Evolutionary conservation across 92 coral and sea anemone genomes (phyloP).

Genomic region (Metridium senile): DNA sequence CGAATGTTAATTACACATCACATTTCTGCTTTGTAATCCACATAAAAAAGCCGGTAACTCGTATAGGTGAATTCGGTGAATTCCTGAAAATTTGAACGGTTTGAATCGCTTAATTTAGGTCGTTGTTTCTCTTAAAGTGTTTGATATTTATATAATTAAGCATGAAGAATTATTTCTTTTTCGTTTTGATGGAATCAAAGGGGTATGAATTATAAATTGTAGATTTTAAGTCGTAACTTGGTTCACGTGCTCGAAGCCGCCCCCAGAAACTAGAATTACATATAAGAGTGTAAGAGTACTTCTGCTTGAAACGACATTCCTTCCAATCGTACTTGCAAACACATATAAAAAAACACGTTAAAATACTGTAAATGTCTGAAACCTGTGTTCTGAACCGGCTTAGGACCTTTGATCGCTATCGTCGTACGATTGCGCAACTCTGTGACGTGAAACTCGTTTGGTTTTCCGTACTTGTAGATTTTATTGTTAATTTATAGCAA

Average conservation of each 20-base stretch:
- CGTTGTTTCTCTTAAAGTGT: neutral
- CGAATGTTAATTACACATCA: neutral
- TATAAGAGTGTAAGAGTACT: neutral
- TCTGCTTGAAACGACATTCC: neutral
- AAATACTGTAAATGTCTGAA: neutral
- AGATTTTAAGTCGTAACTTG: neutral
- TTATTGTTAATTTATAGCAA: too few relatives aligned
- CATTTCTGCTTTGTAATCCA: neutral
- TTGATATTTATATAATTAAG: neutral
- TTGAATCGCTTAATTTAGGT: neutral
- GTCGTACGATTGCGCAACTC: slow-evolving; percentile 1
- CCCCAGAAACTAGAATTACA: neutral
- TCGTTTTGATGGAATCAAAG: neutral
- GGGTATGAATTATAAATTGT: neutral
- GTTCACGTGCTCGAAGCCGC: slow-evolving; percentile 22
- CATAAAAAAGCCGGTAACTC: slow-evolving; percentile 17
- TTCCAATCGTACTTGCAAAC: neutral
- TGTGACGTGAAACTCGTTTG: neutral
- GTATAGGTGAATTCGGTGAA: too few relatives aligned
- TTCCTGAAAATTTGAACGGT: neutral
- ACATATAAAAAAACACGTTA: neutral
- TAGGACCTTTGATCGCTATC: neutral
- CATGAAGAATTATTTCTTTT: neutral
- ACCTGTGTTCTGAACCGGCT: neutral
- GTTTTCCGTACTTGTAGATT: neutral